Base-by-base conservation (phyloP, 2,888 invertebrate species). In the Trichacis sp. region DNA sequence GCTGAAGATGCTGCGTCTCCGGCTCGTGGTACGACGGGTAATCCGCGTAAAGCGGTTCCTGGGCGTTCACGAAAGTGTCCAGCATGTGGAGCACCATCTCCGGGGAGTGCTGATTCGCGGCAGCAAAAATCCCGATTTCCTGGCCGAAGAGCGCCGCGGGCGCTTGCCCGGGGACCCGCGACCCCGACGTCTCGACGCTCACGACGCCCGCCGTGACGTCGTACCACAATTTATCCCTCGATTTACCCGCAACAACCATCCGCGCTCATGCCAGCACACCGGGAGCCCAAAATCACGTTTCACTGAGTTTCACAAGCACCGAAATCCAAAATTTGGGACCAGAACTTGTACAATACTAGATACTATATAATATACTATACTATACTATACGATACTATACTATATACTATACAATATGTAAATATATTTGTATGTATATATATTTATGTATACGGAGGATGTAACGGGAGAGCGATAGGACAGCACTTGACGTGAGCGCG, bases 1-100 rank as follows among this genome's bases (percentile, higher is more conserved):
- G 30, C 36, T 66, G 69, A 62, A 57, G 70, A 70, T 62, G 73
- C 59, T 47, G 69, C 61, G 82, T 81, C 66, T 77, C 72, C 66
- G 77, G 72, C 66, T 83, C 80, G 71, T 84, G 82, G 73, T 82
- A 84, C 68, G 83, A 81, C 68, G 88, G 88, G 80, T 88, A 88
- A 76, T 89, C 89, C 85, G 87, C 89, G 83, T 91, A 91, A 85
- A 91, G 91, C 83, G 91, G 89, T 87, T 92, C 92, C 84, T 89
- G 89, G 78, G 89, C 89, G 68, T 86, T 85, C 72, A 84, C 85
- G 78, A 88, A 86, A 74, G 88, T 86, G 83, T 88, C 88, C 79
- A 90, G 86, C 88, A 91, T 91, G 85, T 92, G 91, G 82, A 92
- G 88, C 85, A 92, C 91, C 92, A 92, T 92, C 85, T 87, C 87